Conservation (phyloP, 2,113 vertebrate genomes). For the Mystacornis crossleyi region DNA sequence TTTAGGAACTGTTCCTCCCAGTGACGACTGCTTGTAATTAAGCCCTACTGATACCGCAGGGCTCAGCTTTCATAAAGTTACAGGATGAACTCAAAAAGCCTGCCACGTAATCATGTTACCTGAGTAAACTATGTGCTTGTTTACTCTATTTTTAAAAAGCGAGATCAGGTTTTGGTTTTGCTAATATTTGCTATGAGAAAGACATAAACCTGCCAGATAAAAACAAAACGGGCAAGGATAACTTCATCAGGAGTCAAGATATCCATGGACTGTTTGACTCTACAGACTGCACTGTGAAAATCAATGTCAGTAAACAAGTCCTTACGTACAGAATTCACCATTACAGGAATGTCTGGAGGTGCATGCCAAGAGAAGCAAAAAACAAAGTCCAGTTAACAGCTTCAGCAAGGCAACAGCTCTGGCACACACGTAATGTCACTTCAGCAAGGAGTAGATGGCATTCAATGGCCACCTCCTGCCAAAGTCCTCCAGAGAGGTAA, state of each 20-base stretch:
- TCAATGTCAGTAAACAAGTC: not conserved
- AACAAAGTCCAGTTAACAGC: not conserved
- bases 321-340: not conserved
- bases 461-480: not conserved
- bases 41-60: not conserved
- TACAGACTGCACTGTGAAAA: not conserved
- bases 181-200: conserved; percentile 11
- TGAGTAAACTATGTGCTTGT: conserved; percentile 3
- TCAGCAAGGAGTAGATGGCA: not conserved
- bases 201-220: not conserved
- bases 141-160: conserved; percentile 23
- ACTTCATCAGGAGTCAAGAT: not conserved
- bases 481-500: not conserved
- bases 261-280: not conserved
- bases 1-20: not conserved
- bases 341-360: not conserved
- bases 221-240: not conserved
- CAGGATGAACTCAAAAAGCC: conserved; percentile 32
- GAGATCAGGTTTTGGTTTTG: conserved; percentile 24
- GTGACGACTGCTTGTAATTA: not conserved
- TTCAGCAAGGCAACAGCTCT: not conserved
- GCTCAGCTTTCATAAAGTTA: not conserved
- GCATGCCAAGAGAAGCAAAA: not conserved
- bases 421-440: rapidly evolving
- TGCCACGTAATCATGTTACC: not conserved